Base-by-base conservation (phyloP, 2,888 invertebrate species). In the Spicauda simplicius region DNA sequence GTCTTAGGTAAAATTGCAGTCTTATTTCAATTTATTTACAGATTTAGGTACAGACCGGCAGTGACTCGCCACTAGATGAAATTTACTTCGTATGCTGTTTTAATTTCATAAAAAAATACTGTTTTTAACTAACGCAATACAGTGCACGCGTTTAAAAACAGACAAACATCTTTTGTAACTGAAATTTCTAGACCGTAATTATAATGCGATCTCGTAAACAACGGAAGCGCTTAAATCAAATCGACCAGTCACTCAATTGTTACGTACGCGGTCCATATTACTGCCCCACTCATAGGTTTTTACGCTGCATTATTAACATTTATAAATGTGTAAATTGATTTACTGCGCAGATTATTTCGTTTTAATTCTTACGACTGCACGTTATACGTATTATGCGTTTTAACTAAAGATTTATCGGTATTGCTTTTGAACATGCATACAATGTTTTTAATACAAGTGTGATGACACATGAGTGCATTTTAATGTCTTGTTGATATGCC, bases 201-300 rank as follows among this genome's bases (percentile, higher is more conserved):
- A 74, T 66, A 73, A 73, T 70, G 73, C 73, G 74, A 76, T 77
- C 73, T 73, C 62, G 66, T 54, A 59, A 59, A 69, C 64, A 68
- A 64, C 74, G 74, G 72, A 75, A 74, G 72, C 66, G 70, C 68
- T 70, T 64, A 60, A 64, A 73, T 64, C 50, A 65, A 73, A 72
- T 63, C 65, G 45, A 71, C 56, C 52, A 69, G 65, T 62, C 65
- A 65, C 54, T 57, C 52, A 57, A 55, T 56, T 60, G 54, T 65
- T 61, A 69, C 53, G 55, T 25, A 25, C 25, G 5, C 70, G 10
- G 14, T 53, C 41, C 57, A 57, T 58, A 30, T 25, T 25, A 33
- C 33, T 33, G 64, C 57, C 25, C 14, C 30, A 59, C 65, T 65
- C 65, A 65, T 59, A 65, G 65, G 65, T 65, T 65, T 65, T 65